Base-by-base conservation (phyloP, 1,140 invertebrate species). In the Bombus confusus region DNA sequence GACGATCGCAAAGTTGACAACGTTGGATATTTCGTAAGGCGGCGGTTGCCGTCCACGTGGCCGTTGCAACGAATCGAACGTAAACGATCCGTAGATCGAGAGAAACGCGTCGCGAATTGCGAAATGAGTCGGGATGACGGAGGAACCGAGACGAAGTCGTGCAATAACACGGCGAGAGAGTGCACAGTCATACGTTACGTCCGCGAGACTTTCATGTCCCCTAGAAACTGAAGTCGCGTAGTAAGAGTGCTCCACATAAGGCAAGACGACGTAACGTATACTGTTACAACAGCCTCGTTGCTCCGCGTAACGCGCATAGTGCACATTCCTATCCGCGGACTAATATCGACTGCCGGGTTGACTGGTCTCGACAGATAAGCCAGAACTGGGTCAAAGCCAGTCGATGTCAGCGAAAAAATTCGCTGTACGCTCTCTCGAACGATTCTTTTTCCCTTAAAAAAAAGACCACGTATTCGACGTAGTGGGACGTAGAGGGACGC, bases 321-420 rank as follows among this genome's bases (percentile, higher is more conserved):
- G 66, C 76, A 82, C 80, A 69, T 82, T 74, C 64, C 66, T 83
- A 34, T 88, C 76, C 79, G 22, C n/a, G 66, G 80, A 82, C 62
- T 81, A 88, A 88, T 88, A 89, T 86, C 72, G 86, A 89, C 74
- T 80, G 72, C 37, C 77, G 77, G 68, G 66, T 88, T 80, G 73
- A 77, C 69, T 34, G 37, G 78, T 68, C 79, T 62, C n/a, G 18
- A 34, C 37, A 25, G 72, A 76, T 68, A 86, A 72, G 57, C 64
- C 9, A 69, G 68, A 86, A 62, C 73, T 78, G 59, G 78, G 82
- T 81, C 75, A 89, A 85, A 85, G 78, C 72, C 73, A 85, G n/a
- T 22, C 2, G 47, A 12, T 1, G 57, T 18, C 5, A 34, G 0
- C 8, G 31, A 62, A 71, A 72, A 78, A 72, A 77, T 77, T 71